Base-by-base conservation (phyloP, 2,113 vertebrate species). In the Peucedramus taeniatus region DNA sequence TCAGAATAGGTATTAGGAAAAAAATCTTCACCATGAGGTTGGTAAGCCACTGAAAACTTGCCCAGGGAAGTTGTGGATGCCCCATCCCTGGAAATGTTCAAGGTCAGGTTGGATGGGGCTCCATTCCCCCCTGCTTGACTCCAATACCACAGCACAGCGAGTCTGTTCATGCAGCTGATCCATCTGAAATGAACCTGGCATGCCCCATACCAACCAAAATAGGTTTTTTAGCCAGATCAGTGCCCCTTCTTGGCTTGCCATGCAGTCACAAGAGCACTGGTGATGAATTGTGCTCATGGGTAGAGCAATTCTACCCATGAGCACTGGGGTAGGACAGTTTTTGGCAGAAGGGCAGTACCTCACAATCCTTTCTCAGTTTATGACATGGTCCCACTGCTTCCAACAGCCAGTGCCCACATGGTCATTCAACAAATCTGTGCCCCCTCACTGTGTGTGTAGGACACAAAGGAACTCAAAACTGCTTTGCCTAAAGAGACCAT, bases 361-460 rank as follows among this genome's bases (percentile, higher is more conserved):
- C 13, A 61, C 45, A 74, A 10, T 4, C 5, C 26, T 57, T 31
- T 28, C 24, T 70, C 17, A 24, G 6, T 28, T 54, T 15, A 11
- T 63, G 17, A 19, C 8, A 2, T 17, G 47, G 14, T 47, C 44
- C 10, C 28, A 26, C 20, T 85, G 42, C 30, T 66, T 81, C 28
- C 42, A 59, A 14, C 26, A 81, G 30, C 8, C 1, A 3, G 10
- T 3, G 2, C 8, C 3, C 3, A 5, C 27, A 6, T 2, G 7
- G 30, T 24, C 31, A 50, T 75, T 50, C 35, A 72, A 37, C 0
- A 1, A 33, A 44, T 6, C 54, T 69, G 15, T 71, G 60, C 3
- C 30, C 13, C 28, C 9, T 78, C 65, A 28, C 16, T 50, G 9
- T 7, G 54, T 14, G 17, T 40, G 24, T 21, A 74, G 22, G 19